These are phyloP conservation scores for Austrolebias charrua DNA, from an alignment of 2,797 vertebrate genomes.

Conservation along the genomic window DNA sequence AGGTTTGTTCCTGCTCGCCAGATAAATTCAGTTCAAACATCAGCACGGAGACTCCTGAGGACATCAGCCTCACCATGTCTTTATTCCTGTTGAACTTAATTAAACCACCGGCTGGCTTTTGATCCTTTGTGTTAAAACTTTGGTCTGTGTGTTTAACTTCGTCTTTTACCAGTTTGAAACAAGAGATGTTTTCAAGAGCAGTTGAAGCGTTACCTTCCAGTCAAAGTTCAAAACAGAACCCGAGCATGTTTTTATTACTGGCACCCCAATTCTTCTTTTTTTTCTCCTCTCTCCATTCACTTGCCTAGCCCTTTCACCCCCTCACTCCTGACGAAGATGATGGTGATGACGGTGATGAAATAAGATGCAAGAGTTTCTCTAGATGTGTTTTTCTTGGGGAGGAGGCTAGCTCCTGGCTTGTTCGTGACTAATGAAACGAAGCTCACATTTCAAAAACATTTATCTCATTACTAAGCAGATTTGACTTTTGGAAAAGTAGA, in stretches of 20 bases:
- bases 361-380: slow-evolving; percentile 79
- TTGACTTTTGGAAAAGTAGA: slow-evolving; percentile 66
- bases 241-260: slow-evolving; percentile 54
- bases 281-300: slow-evolving; percentile 65
- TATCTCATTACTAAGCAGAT: slow-evolving; percentile 84
- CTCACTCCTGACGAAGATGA: slow-evolving; percentile 81
- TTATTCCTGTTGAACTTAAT: slow-evolving; percentile 10
- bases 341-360: slow-evolving; percentile 79
- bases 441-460: slow-evolving; percentile 83
- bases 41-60: neutral
- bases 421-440: slow-evolving; percentile 82
- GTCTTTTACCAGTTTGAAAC: slow-evolving; percentile 18
- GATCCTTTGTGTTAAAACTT: slow-evolving; percentile 7
- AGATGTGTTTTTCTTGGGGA: slow-evolving; percentile 78
- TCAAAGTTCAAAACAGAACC: slow-evolving; percentile 57
- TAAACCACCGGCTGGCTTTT: slow-evolving; percentile 39
- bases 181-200: slow-evolving; percentile 23
- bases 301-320: slow-evolving; percentile 81
- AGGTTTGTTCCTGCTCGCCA: neutral
- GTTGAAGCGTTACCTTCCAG: slow-evolving; percentile 49
- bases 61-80: too few relatives aligned
- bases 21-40: slow-evolving; percentile 17
- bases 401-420: slow-evolving; percentile 82
- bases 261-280: slow-evolving; percentile 54
- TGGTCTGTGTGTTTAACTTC: slow-evolving; percentile 25